These are phyloP conservation scores for Macheiramphus alcinus DNA, from an alignment of 2,113 vertebrate genomes.

Conservation along the genomic window DNA sequence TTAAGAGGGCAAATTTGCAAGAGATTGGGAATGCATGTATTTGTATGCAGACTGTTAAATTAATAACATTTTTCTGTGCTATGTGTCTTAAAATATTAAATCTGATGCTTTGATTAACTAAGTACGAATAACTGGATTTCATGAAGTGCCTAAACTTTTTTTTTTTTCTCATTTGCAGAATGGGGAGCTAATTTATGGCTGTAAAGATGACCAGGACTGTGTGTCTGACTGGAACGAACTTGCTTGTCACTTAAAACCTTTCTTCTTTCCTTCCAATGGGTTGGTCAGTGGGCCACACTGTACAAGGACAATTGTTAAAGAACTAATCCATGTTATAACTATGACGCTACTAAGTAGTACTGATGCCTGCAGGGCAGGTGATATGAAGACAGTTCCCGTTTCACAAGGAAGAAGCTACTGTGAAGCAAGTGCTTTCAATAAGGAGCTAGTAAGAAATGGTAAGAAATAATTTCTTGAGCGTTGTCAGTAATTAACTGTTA, in stretches of 20 bases:
- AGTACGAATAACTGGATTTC: not conserved
- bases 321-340: conserved; percentile 89
- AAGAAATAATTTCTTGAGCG: not conserved
- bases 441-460: conserved; percentile 83
- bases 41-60: not conserved
- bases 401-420: conserved; percentile 82
- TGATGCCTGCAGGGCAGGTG: conserved; percentile 71
- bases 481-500: not conserved
- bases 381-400: conserved; percentile 67
- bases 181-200: conserved; percentile 91
- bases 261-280: conserved; percentile 86
- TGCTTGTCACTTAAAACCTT: conserved; percentile 86
- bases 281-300: conserved; percentile 79
- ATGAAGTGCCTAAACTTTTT: not conserved
- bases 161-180: conserved; percentile 75
- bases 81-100: not conserved
- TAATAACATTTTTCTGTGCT: not conserved
- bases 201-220: conserved; percentile 84
- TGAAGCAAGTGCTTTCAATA: conserved; percentile 85
- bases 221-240: conserved; percentile 83
- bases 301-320: conserved; percentile 82
- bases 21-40: not conserved
- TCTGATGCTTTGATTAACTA: not conserved
- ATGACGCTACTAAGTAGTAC: conserved; percentile 81
- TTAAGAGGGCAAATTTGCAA: not conserved